These are phyloP conservation scores for Dryobota labecula DNA, from an alignment of 2,888 invertebrate species.

Conservation along the genomic window DNA sequence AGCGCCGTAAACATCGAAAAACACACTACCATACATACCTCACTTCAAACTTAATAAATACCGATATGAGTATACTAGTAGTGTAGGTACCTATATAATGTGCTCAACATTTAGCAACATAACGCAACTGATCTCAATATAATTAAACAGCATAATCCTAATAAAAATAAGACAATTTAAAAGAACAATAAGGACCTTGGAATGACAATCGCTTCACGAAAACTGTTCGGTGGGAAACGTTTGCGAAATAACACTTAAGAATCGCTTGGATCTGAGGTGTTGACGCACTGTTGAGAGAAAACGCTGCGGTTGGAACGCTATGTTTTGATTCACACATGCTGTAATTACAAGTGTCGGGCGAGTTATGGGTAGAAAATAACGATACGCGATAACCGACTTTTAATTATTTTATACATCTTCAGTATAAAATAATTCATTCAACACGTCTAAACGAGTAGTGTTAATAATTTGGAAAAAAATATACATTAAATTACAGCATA, in stretches of 20 bases:
- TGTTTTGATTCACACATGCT: not conserved
- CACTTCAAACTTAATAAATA: not conserved
- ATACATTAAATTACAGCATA: too few species aligned
- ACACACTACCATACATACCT: not conserved
- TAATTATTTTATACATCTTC: too few species aligned
- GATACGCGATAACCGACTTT: too few species aligned
- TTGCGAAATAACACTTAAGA: constrained; percentile 72
- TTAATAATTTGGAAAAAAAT: too few species aligned
- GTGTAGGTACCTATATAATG: not conserved
- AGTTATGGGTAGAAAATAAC: not conserved
- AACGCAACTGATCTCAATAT: constrained; percentile 49
- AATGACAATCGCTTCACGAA: constrained; percentile 71
- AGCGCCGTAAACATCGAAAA: too few species aligned
- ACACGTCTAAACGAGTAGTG: too few species aligned
- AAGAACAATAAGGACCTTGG: constrained; percentile 79
- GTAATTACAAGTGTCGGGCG: not conserved
- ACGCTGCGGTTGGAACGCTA: constrained; percentile 49
- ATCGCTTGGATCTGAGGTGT: constrained; percentile 46
- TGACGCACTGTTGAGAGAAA: constrained; percentile 50
- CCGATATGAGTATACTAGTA: not conserved
- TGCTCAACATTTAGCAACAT: constrained; percentile 28
- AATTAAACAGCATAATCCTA: constrained; percentile 61
- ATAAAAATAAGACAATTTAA: constrained; percentile 66
- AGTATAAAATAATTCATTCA: too few species aligned
- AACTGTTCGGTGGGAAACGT: constrained; percentile 64